Conservation (phyloP, 30 jellyfish, hydroid and myxozoan species). For the Pelagia noctiluca region DNA sequence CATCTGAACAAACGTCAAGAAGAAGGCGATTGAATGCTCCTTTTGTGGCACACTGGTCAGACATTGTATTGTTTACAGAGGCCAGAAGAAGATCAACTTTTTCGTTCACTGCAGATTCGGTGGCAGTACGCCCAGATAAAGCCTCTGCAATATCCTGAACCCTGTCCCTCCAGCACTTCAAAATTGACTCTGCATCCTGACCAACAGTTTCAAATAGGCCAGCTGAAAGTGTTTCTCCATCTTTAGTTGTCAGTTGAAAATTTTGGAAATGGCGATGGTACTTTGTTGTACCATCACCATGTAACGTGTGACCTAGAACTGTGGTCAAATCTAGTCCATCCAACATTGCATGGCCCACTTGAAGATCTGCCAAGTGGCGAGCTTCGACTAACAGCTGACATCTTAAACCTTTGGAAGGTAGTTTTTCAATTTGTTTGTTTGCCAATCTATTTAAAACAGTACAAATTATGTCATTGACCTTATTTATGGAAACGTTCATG, state of each 20-base stretch:
- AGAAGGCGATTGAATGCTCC: conserved; percentile 12
- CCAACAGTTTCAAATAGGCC: conserved; percentile 43
- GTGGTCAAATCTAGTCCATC: background rate
- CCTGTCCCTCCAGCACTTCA: conserved; percentile 29
- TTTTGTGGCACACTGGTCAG: conserved; percentile 23
- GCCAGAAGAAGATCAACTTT: background rate
- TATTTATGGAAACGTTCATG: conserved; percentile 35
- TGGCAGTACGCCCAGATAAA: conserved; percentile 10
- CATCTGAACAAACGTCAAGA: conserved; percentile 1
- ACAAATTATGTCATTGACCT: conserved; percentile 30
- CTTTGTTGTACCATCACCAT: conserved; percentile 58
- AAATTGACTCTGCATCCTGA: conserved; percentile 58
- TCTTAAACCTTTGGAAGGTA: conserved; percentile 39
- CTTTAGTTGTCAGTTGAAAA: conserved; percentile 42
- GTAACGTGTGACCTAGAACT: conserved; percentile 13
- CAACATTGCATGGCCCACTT: conserved; percentile 18
- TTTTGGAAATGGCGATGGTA: conserved; percentile 50
- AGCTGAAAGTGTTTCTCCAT: conserved; percentile 10
- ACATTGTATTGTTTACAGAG: conserved; percentile 30
- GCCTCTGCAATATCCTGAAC: conserved; percentile 35
- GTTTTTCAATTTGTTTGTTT: conserved; percentile 12
- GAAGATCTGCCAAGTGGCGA: background rate
- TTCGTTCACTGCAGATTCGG: background rate
- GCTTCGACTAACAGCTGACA: background rate
- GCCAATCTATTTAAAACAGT: conserved; percentile 11